Conservation (phyloP, 2,888 invertebrate species). For the Lydus trimaculatus region DNA sequence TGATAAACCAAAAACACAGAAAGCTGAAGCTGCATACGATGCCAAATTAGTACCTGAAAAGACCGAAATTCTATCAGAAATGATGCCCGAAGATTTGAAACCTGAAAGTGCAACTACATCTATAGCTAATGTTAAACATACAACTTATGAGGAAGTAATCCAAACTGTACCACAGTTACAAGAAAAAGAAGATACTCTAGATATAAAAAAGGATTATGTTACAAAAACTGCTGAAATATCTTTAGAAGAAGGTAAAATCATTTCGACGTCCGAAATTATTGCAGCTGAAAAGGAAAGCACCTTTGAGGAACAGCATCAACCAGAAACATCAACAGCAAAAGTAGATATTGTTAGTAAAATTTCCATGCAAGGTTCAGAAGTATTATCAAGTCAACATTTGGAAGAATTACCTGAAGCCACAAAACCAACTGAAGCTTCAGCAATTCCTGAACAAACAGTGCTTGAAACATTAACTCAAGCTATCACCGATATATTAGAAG, state of each 20-base stretch:
- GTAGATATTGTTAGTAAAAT: slow-evolving; percentile 57
- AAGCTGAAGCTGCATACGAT: slow-evolving; percentile 55
- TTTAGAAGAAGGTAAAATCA: slow-evolving; percentile 58
- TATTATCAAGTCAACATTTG: slow-evolving; percentile 39
- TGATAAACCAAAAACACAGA: slow-evolving; percentile 47
- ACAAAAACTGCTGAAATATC: slow-evolving; percentile 58
- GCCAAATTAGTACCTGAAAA: slow-evolving; percentile 59
- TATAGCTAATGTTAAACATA: slow-evolving; percentile 51
- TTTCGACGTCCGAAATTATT: slow-evolving; percentile 62
- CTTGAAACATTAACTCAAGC: slow-evolving; percentile 41
- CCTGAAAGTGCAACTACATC: slow-evolving; percentile 29
- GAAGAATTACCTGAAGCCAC: slow-evolving; percentile 31
- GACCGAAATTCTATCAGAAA: slow-evolving; percentile 35
- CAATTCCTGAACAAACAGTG: slow-evolving; percentile 38
- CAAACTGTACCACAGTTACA: slow-evolving; percentile 51
- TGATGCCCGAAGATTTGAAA: slow-evolving; percentile 26
- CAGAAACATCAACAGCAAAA: slow-evolving; percentile 50
- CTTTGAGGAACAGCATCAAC: slow-evolving; percentile 52
- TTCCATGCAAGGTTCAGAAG: slow-evolving; percentile 59
- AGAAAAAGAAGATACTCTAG: slow-evolving; percentile 52
- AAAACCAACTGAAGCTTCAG: slow-evolving; percentile 35
- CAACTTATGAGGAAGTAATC: slow-evolving; percentile 50
- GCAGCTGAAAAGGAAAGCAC: slow-evolving; percentile 62
- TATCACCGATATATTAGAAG: slow-evolving; percentile 41
- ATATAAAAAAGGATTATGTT: slow-evolving; percentile 28